Evolutionary conservation across 2,797 vertebrate genomes (phyloP).

Genomic region (Paramormyrops hopkinsi): DNA sequence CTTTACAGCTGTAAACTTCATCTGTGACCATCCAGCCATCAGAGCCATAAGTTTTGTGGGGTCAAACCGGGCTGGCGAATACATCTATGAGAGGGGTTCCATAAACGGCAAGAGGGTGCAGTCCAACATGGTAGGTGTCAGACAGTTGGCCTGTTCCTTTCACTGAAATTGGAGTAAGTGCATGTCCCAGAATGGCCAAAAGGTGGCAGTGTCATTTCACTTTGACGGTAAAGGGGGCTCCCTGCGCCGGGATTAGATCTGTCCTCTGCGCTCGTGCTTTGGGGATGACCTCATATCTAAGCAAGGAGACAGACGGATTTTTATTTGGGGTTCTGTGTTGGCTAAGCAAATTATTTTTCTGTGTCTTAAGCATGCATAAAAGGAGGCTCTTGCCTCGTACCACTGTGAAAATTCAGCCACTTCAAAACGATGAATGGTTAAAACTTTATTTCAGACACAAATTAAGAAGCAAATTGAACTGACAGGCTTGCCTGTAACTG

Average conservation of each 20-base stretch:
- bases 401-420: background rate
- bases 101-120: conserved; percentile 91
- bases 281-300: background rate
- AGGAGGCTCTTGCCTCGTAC: background rate
- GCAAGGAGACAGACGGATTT: background rate
- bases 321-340: background rate
- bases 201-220: conserved; percentile 54
- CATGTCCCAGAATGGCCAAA: conserved; percentile 36
- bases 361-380: background rate
- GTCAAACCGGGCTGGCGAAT: conserved; percentile 92
- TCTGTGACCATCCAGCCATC: conserved; percentile 91
- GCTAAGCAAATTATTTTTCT: background rate
- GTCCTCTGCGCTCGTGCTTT: background rate
- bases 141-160: background rate
- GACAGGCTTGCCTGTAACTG: background rate
- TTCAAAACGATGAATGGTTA: background rate
- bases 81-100: conserved; percentile 91
- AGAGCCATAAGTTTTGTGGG: conserved; percentile 98
- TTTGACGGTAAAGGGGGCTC: conserved; percentile 1
- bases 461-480: background rate
- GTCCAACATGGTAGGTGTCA: conserved; percentile 84
- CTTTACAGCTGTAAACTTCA: conserved; percentile 85
- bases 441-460: background rate
- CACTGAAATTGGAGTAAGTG: background rate
- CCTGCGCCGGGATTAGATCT: background rate